phyloP scores from a whole-genome alignment of 2,888 invertebrate genomes.

The Zygogramma bicolorata region DNA sequence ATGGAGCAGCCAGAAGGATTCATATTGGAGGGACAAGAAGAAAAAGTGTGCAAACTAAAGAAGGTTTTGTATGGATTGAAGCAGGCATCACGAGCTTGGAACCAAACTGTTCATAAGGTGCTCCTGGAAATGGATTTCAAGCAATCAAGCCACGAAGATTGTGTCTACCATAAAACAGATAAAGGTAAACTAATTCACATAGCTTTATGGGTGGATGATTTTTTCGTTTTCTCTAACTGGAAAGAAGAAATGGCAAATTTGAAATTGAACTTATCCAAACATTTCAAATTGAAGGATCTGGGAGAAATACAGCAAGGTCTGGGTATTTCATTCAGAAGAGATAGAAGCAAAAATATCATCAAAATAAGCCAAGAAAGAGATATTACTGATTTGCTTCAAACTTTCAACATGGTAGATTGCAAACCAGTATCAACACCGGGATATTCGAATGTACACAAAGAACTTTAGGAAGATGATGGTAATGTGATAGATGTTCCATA shows the following conservation, averaged over 20 bases:
- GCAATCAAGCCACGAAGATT: not conserved
- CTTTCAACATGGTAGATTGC: constrained; percentile 21
- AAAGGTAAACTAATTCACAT: not conserved
- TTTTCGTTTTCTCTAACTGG: not conserved
- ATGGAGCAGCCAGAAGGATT: not conserved
- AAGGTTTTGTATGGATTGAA: not conserved
- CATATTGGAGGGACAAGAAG: not conserved
- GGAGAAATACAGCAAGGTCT: not conserved
- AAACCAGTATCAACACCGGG: constrained; percentile 14
- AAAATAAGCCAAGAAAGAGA: constrained; percentile 37
- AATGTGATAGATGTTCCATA: not conserved
- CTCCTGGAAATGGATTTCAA: not conserved
- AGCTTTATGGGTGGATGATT: not conserved
- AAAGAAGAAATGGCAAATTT: not conserved
- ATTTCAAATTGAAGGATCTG: not conserved
- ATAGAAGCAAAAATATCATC: not conserved
- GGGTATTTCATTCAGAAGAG: not conserved
- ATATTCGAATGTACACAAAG: not conserved
- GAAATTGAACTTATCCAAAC: not conserved
- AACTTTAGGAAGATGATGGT: not conserved
- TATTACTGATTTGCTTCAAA: constrained; percentile 31
- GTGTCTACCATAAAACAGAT: not conserved
- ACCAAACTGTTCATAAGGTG: not conserved
- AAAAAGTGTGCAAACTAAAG: not conserved
- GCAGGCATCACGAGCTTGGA: not conserved